A percentile compares a stretch with the other conserved stretches of the same genome.
phyloP scores from a whole-genome alignment of 2,888 invertebrate species.

The Bugula neritina region DNA sequence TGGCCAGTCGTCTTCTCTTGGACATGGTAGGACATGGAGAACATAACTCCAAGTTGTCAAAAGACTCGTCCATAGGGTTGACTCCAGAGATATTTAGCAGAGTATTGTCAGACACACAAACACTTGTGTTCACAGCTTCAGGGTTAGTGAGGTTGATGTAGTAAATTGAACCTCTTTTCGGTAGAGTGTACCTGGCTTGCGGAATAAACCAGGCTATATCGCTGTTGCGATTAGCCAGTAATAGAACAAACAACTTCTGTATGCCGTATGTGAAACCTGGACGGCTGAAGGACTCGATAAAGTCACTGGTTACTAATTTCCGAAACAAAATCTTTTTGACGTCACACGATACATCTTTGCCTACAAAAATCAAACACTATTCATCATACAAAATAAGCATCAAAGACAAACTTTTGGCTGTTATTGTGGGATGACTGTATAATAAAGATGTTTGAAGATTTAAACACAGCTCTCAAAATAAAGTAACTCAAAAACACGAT shows the following conservation, averaged over 20 bases:
- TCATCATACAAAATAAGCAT: no score
- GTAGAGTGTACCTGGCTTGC: neutral
- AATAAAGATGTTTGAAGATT: no score
- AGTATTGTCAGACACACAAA: slow-evolving; percentile 5
- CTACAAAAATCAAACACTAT: no score
- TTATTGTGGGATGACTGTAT: no score
- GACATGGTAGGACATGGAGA: neutral
- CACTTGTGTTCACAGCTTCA: neutral
- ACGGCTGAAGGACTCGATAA: slow-evolving; percentile 6
- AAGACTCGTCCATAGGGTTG: neutral
- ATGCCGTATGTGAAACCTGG: neutral
- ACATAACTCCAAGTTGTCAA: neutral
- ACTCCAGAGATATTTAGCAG: neutral
- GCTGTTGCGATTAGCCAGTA: neutral
- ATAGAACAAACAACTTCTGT: neutral
- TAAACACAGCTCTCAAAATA: no score
- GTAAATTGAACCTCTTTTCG: neutral
- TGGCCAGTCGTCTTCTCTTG: neutral
- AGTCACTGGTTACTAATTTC: slow-evolving; percentile 10
- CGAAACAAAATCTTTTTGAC: neutral
- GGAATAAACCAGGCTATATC: slow-evolving; percentile 14
- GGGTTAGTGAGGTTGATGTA: neutral
- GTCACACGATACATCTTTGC: neutral
- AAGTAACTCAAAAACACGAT: no score
- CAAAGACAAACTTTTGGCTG: neutral